These are phyloP conservation scores for Acropternis orthonyx DNA, from an alignment of 2,797 vertebrate genomes.

Conservation along the genomic window DNA sequence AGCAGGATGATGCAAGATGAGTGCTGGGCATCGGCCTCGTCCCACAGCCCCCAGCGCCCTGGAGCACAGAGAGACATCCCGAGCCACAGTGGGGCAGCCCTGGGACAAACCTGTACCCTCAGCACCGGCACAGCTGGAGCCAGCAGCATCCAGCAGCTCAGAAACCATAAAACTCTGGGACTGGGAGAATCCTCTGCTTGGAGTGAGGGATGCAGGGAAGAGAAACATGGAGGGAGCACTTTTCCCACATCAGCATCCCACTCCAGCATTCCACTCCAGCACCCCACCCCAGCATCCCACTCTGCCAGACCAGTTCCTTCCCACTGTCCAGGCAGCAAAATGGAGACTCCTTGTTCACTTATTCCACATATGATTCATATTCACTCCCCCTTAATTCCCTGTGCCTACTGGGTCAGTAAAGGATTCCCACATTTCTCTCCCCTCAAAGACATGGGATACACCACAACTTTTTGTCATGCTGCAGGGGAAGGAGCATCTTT, in stretches of 20 bases:
- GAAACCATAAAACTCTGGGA: fast-evolving
- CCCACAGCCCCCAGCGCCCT: background rate
- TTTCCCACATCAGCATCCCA: background rate
- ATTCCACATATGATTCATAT: background rate
- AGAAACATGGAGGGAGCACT: fast-evolving
- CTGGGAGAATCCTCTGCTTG: background rate
- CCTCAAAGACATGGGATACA: background rate
- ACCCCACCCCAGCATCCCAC: fast-evolving
- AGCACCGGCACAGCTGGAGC: fast-evolving
- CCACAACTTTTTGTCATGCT: background rate
- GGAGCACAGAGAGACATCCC: fast-evolving
- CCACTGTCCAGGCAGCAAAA: background rate
- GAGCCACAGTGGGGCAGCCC: background rate
- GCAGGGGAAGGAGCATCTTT: background rate
- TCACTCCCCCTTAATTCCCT: background rate
- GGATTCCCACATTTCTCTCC: background rate
- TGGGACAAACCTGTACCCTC: background rate
- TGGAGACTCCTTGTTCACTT: background rate
- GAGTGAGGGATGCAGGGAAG: background rate
- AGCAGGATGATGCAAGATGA: background rate
- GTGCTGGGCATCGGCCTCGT: fast-evolving
- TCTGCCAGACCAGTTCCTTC: fast-evolving
- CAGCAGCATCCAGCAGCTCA: fast-evolving
- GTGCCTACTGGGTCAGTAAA: background rate
- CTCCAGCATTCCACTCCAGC: fast-evolving